Evolutionary conservation across 2,888 invertebrate species (phyloP).

Genomic region (Amiota minor): DNA sequence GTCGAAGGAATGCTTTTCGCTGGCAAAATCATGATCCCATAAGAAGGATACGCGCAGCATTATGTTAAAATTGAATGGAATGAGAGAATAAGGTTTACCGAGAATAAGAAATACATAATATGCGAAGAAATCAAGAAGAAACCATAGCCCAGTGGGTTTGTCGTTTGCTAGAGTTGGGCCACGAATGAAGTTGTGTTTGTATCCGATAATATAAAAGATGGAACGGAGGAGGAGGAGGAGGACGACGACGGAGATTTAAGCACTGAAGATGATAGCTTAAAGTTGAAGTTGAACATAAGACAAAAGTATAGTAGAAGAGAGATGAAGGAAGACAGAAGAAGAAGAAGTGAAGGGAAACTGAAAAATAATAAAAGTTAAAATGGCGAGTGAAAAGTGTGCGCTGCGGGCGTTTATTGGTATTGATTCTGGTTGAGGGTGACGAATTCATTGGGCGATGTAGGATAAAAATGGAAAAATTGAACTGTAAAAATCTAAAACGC

Average conservation of each 20-base stretch:
- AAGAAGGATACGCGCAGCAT: no score
- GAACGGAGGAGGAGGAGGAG: constrained; percentile 12
- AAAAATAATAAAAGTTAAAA: constrained; percentile 29
- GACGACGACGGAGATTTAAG: background rate
- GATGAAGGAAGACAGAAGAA: background rate
- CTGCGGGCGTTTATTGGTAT: background rate
- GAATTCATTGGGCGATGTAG: no score
- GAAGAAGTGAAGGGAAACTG: constrained; percentile 21
- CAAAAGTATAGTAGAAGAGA: background rate
- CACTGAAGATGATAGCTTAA: constrained; percentile 52
- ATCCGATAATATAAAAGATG: background rate
- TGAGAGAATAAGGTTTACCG: background rate
- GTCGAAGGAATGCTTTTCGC: no score
- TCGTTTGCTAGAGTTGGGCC: background rate
- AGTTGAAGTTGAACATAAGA: constrained; percentile 48
- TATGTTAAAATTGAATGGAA: background rate
- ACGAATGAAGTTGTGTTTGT: constrained; percentile 20
- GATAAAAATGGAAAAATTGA: no score
- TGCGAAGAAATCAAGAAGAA: constrained; percentile 20
- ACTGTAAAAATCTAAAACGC: background rate
- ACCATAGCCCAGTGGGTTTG: constrained; percentile 6
- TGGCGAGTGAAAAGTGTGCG: background rate
- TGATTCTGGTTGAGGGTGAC: background rate
- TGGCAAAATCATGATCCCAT: no score
- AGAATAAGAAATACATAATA: background rate